phyloP scores from a whole-genome alignment of 1,140 invertebrate genomes.

The Leptoteleia sp. region DNA sequence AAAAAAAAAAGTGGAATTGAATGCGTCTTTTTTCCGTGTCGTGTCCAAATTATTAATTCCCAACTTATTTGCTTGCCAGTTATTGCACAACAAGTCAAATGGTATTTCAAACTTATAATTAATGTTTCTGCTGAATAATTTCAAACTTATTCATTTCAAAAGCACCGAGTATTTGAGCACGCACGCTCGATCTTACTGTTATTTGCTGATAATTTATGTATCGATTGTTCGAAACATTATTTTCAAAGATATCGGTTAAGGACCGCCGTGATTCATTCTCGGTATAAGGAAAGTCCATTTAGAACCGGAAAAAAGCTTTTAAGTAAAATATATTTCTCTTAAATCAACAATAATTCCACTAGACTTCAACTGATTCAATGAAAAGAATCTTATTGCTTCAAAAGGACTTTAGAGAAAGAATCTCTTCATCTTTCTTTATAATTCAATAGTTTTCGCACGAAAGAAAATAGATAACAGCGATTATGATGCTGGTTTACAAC shows the following conservation, averaged over 20 bases:
- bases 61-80: background rate
- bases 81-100: conserved; percentile 2
- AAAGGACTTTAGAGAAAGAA: conserved; percentile 12
- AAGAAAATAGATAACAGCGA: conserved; percentile 10
- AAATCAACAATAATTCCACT: conserved; percentile 36
- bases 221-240: conserved; percentile 14
- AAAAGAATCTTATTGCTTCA: conserved; percentile 41
- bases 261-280: conserved; percentile 4
- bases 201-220: conserved; percentile 7
- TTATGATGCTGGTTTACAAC: conserved; percentile 1
- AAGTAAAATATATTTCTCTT: conserved; percentile 30
- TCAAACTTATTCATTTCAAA: conserved; percentile 17
- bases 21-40: too few species aligned
- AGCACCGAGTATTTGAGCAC: background rate
- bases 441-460: conserved; percentile 16
- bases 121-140: too few species aligned
- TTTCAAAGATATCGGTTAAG: conserved; percentile 10
- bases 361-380: conserved; percentile 32
- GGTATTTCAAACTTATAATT: conserved; percentile 20
- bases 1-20: too few species aligned
- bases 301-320: conserved; percentile 20
- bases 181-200: background rate
- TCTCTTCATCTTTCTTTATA: conserved; percentile 16
- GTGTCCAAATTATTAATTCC: background rate
- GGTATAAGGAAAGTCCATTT: conserved; percentile 20